Base-by-base conservation (phyloP, 2,797 vertebrate genomes). In the Onychomys arenicola region DNA sequence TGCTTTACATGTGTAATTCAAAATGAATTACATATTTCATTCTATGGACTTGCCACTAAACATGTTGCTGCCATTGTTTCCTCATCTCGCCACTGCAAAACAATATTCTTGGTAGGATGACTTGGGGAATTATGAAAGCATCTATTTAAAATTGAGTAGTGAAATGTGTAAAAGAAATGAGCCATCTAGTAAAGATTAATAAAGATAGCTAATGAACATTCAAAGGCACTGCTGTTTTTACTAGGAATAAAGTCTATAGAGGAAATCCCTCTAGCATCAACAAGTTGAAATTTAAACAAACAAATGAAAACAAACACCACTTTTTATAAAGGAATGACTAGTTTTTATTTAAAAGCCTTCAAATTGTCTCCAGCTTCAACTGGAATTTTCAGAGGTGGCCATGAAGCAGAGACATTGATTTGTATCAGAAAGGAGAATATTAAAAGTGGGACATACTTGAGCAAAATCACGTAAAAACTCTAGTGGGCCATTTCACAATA, bases 391-490 rank as follows among this genome's bases (percentile, higher is more conserved):
- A 96, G 4, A 43, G 61, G 23, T 77, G 37, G 49, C 17, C 97
- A 40, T 27, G 84, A 96, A 7, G 84, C 71, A 61, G 95, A 84
- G n/a, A 16, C 63, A 57, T 16, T 19, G 29, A 82, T 89, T 96
- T n/a, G 19, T 6, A 46, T 96, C 27, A 97, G 5, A 88, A 7
- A 10, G 37, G 21, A 95, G 1, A 5, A 65, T 80, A 29, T 81
- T 96, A 95, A 93, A 88, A 75, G 43, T 88, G 8, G 40, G 17
- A 65, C 49, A 94, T 27, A 97, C 67, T 94, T 96, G 69, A 95
- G 61, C 94, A 97, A 57, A 65, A 95, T 95, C 93, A 61, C 49
- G 76, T 65, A 67, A 96, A 91, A 96, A 93, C 25, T 86, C 69
- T 65, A 34, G n/a, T 82, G 89, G 17, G n/a, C 0, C 61, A 90